Conservation (phyloP, 2,113 vertebrate genomes). For the Oreamnos americanus region DNA sequence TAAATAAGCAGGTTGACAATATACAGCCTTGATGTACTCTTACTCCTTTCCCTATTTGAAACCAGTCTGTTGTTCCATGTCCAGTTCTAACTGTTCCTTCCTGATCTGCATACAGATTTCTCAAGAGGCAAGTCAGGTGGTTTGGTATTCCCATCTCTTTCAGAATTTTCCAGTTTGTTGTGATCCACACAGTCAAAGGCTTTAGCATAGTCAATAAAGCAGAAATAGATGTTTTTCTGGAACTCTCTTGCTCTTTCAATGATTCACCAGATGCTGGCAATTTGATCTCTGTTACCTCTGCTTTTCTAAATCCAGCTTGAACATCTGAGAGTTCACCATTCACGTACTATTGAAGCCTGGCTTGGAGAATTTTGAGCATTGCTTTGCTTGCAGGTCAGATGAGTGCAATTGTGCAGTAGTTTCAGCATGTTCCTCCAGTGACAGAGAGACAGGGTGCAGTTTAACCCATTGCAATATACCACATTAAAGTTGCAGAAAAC, state of each 20-base stretch:
- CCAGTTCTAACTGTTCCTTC: not conserved
- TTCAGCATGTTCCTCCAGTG: not conserved
- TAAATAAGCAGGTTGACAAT: not conserved
- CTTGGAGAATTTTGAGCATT: not conserved
- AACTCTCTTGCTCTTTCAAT: not conserved
- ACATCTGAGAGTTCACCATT: not conserved
- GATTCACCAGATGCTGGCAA: not conserved
- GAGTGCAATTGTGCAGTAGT: not conserved
- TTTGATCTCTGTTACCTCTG: not conserved
- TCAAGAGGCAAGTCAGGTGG: not conserved
- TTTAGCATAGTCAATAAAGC: not conserved
- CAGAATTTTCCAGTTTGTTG: not conserved
- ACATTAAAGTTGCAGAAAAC: not conserved
- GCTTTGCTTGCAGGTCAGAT: not conserved
- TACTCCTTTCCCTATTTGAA: not conserved
- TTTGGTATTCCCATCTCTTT: not conserved
- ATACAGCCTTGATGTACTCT: not conserved
- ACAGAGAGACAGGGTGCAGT: not conserved
- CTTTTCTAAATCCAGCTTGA: not conserved
- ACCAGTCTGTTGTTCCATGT: not conserved
- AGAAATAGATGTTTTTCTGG: not conserved
- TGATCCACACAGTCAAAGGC: not conserved
- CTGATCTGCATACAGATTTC: not conserved
- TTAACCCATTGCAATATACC: not conserved
- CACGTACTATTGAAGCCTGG: accelerated